phyloP scores from a whole-genome alignment of 2,797 vertebrate genomes.

The Vespertilio murinus region DNA sequence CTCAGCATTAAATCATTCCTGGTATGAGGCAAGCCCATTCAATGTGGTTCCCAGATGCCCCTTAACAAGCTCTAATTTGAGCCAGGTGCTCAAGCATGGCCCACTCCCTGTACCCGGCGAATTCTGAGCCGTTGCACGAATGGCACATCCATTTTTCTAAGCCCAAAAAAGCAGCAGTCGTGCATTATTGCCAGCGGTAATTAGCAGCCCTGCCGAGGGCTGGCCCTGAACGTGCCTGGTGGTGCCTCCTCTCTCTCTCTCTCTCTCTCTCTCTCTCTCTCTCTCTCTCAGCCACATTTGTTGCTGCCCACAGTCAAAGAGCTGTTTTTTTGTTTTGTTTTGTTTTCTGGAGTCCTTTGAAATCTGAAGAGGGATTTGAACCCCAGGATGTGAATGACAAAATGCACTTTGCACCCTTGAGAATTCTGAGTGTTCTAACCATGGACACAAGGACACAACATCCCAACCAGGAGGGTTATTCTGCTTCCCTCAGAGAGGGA shows the following conservation, averaged over 20 bases:
- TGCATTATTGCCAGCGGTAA: not conserved
- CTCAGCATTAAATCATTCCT: slow-evolving; percentile 32
- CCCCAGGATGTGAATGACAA: slow-evolving; percentile 23
- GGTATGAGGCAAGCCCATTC: not conserved
- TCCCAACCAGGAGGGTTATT: not conserved
- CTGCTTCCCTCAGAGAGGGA: not conserved
- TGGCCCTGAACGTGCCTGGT: not conserved
- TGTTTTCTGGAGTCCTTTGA: not conserved
- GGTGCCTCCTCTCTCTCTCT: not conserved
- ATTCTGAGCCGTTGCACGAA: not conserved
- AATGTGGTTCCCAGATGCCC: slow-evolving; percentile 41
- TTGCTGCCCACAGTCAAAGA: not conserved
- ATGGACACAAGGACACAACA: not conserved
- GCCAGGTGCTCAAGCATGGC: not conserved
- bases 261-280: too few species aligned
- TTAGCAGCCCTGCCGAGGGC: not conserved
- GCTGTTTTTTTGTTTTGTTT: not conserved
- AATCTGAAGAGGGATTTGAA: slow-evolving; percentile 15
- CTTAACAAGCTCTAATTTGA: slow-evolving; percentile 43
- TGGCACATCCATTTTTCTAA: not conserved
- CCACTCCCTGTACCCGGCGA: not conserved
- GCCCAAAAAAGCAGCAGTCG: not conserved
- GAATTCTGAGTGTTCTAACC: not conserved
- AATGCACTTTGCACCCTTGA: not conserved
- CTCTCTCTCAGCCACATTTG: not conserved